These are phyloP conservation scores for Orientallactaga bullata DNA, from an alignment of 2,113 vertebrate genomes.

Conservation along the genomic window DNA sequence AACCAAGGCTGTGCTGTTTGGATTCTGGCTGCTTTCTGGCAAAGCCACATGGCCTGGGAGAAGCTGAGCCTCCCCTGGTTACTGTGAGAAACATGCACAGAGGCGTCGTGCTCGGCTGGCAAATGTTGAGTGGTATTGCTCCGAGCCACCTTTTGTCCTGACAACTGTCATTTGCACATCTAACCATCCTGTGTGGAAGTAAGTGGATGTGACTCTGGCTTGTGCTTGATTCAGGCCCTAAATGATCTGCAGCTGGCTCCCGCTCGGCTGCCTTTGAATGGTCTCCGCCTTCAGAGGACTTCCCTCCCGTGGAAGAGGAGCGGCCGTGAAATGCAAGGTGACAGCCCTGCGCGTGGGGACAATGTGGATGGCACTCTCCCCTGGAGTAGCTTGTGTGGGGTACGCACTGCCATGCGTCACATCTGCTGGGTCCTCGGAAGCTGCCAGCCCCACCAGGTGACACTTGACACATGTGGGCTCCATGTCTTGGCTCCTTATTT, in stretches of 20 bases:
- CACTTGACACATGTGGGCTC: rapidly evolving
- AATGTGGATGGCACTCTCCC: rapidly evolving
- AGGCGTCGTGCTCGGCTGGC: rapidly evolving
- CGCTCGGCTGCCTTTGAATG: background rate
- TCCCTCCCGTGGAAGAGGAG: background rate
- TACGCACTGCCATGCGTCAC: rapidly evolving
- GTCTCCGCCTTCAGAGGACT: background rate
- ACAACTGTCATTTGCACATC: background rate
- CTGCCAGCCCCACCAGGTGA: background rate
- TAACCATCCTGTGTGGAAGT: background rate
- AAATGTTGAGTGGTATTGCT: background rate
- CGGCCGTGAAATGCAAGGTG: rapidly evolving
- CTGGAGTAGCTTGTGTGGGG: background rate
- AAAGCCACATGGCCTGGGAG: rapidly evolving
- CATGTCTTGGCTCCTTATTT: background rate
- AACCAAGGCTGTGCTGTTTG: rapidly evolving
- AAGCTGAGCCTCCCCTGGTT: rapidly evolving
- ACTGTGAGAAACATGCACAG: rapidly evolving
- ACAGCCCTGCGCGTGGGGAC: rapidly evolving
- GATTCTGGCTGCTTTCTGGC: rapidly evolving
- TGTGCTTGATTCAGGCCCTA: background rate
- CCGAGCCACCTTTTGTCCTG: background rate
- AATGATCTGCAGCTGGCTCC: constrained; percentile 25
- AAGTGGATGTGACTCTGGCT: background rate
- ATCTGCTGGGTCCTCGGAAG: rapidly evolving